These are phyloP conservation scores for Echinarachnius parma DNA, from an alignment of 53 echinoderm and acorn worm species.

Conservation along the genomic window DNA sequence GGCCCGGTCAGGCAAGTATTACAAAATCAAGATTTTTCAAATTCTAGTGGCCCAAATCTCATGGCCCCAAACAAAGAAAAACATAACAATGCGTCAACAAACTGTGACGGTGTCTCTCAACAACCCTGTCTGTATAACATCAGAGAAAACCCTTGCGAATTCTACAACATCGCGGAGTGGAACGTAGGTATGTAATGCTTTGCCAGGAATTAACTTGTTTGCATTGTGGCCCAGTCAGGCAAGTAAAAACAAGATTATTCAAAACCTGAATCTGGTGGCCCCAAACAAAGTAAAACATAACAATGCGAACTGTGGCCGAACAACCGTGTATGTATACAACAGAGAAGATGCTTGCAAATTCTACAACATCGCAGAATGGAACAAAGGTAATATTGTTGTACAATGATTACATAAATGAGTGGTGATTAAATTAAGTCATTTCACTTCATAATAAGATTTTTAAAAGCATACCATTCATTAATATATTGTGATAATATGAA, in stretches of 20 bases:
- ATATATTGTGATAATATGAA: constrained; percentile 35
- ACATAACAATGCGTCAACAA: constrained; percentile 73
- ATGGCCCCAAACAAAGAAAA: no score
- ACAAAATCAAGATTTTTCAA: no score
- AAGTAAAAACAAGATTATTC: no score
- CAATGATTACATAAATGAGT: no score
- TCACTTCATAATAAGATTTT: no score
- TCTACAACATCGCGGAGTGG: constrained; percentile 77
- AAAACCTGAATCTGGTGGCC: no score
- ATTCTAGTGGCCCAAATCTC: no score
- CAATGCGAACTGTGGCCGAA: constrained; percentile 56
- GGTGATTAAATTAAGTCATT: no score
- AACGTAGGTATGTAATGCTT: constrained; percentile 59
- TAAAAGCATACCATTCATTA: no score
- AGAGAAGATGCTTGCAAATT: constrained; percentile 82
- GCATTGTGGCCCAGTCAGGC: not conserved
- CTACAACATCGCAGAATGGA: constrained; percentile 77
- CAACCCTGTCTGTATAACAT: constrained; percentile 78
- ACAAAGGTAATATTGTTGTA: constrained; percentile 69
- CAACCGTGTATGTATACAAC: constrained; percentile 72
- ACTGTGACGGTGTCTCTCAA: constrained; percentile 53
- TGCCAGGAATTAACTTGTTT: no score
- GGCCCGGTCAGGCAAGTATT: no score
- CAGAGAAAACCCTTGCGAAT: constrained; percentile 82
- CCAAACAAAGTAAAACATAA: no score